Base-by-base conservation (phyloP, 2,888 invertebrate species). In the Plutella xylostella region DNA sequence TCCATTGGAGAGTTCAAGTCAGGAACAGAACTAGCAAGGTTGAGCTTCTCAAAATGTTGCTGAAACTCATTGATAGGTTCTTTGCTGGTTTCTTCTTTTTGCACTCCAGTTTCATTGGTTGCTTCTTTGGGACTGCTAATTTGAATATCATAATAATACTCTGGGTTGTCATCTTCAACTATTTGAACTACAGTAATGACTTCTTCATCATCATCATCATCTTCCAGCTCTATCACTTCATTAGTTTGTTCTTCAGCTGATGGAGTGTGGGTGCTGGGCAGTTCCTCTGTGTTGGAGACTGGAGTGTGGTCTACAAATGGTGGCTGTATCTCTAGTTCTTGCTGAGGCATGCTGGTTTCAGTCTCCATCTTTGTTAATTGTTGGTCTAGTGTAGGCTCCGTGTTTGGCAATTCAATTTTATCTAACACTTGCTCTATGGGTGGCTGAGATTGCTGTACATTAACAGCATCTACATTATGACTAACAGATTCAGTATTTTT, bases 181-280 rank as follows among this genome's bases (percentile, higher is more conserved):
- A 85, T 84, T 61, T 85, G 84, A 15, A 82, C 79, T 51, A 85
- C 70, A 28, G 85, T 85, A 28, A 85, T 82, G 43, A 84, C 70
- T 56, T 85, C 85, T 60, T 84, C 83, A 62, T 79, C 80, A 60
- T 78, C 80, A 53, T 61, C 73, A 17, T 49, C 58, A 65, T 70
- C 45, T 25, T 25, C 25, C 9, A 7, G 25, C 25, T 25, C 25
- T 7, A 9, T 25, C 9, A 25, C 9, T 25, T 5, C 6, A 25
- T 7, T 25, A 9, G 5, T 25, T 5, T 9, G 5, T 25, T 7
- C 6, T 9, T 25, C 25, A 5, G 25, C 25, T 7, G 25, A 25
- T 25, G 25, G 25, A 25, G 25, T 7, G 5, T 9, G 25, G 9
- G 25, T 5, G 5, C 5, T 7, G 5, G 25, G 6, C 5, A 25